Evolutionary conservation across 2,797 vertebrate genomes (phyloP).

Genomic region (Yasuhikotakia modesta): DNA sequence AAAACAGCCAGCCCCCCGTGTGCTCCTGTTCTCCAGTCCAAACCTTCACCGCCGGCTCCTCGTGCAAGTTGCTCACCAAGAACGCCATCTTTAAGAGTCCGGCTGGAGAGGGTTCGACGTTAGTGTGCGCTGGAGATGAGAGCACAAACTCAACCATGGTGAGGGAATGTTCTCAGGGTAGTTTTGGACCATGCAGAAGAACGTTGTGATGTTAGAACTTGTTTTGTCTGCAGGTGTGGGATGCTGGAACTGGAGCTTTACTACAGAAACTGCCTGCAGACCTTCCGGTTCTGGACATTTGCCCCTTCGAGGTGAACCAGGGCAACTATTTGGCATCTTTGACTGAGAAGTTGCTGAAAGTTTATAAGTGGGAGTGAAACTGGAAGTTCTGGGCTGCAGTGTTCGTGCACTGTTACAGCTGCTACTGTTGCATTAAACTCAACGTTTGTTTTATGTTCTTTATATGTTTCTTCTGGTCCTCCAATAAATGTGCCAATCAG

Average conservation of each 20-base stretch:
- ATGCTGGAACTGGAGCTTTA: constrained; percentile 84
- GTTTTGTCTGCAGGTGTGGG: constrained; percentile 85
- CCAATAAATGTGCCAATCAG: background rate
- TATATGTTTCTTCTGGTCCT: background rate
- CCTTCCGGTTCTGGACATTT: constrained; percentile 90
- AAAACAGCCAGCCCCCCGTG: constrained; percentile 71
- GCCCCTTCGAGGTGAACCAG: constrained; percentile 84
- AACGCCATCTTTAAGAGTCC: constrained; percentile 90
- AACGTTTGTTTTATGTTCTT: constrained; percentile 1
- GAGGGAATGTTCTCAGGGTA: constrained; percentile 28
- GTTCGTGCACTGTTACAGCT: background rate
- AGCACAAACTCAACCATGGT: constrained; percentile 91
- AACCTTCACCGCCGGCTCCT: constrained; percentile 86
- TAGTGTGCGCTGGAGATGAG: constrained; percentile 95
- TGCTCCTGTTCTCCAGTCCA: constrained; percentile 87
- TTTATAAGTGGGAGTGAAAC: constrained; percentile 91
- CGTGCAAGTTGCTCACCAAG: constrained; percentile 93
- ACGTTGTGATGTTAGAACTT: background rate
- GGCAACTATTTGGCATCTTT: constrained; percentile 85
- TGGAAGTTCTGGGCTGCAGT: background rate
- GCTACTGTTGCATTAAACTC: background rate
- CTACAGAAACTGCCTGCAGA: constrained; percentile 88
- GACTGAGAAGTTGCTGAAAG: constrained; percentile 89
- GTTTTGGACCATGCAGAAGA: background rate
- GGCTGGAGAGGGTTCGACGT: constrained; percentile 71